phyloP scores from a whole-genome alignment of 2,888 invertebrate species.

The Pollenia angustigena region DNA sequence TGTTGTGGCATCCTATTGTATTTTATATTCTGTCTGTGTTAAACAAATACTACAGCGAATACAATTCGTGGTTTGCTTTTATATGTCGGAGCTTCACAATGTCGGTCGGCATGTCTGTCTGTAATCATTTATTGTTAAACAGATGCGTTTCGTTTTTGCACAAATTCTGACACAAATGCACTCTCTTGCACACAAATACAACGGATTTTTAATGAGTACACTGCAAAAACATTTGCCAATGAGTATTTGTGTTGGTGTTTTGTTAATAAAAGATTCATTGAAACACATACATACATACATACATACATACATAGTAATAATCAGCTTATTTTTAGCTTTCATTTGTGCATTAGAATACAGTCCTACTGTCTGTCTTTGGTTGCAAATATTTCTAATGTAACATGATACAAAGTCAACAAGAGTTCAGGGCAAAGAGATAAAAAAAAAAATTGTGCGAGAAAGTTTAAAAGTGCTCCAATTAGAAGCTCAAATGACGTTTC shows the following conservation, averaged over 20 bases:
- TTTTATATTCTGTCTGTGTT: conserved; percentile 22
- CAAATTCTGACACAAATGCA: not conserved
- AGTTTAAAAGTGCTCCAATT: conserved; percentile 36
- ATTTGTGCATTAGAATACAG: not conserved
- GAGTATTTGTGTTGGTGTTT: conserved; percentile 2
- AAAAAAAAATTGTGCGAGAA: not conserved
- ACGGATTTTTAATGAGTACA: conserved; percentile 33
- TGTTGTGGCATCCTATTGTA: conserved; percentile 40
- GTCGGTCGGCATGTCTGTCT: not conserved
- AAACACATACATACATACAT: not conserved
- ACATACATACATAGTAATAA: conserved; percentile 1
- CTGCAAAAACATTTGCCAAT: conserved; percentile 40
- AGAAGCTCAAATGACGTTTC: conserved; percentile 9
- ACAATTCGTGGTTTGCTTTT: conserved; percentile 28
- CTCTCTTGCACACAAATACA: not conserved
- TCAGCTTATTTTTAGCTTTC: conserved; percentile 55
- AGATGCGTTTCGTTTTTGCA: conserved; percentile 29
- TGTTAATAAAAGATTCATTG: conserved; percentile 47
- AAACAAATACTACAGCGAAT: not conserved
- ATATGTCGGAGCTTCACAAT: not conserved
- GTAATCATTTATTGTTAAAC: conserved; percentile 40
- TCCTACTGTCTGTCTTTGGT: not conserved
- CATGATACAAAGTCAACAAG: conserved; percentile 39
- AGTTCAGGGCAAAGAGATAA: conserved; percentile 14
- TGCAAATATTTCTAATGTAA: not conserved